Evolutionary conservation across 2,797 vertebrate genomes (phyloP), one percentile per base, ranked within the genome.

Genomic region (Tympanoctomys barrerae): DNA sequence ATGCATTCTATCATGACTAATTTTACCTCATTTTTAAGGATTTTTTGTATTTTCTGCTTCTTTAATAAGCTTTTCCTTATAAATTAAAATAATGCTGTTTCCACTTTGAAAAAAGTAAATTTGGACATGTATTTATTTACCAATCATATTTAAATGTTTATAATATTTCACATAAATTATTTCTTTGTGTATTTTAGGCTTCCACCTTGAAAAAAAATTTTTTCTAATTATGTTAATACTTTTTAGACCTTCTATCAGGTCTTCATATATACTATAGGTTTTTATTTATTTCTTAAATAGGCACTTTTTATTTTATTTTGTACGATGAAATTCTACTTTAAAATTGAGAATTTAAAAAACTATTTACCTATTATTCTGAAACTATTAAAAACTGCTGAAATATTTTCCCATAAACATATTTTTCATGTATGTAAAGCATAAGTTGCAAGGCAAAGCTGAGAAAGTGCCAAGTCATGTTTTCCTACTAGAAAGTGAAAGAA

Each of bases 261-360:
- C 16, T 89, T 84, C 7, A 73, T 7, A 54, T 78, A 10, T 10
- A 80, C 12, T 64, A 1, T 26, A 68, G 1, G 28, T 1, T 22
- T 87, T 87, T 81, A 71, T 91, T 82, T 19, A 26, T 31, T 77
- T 49, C 42, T 71, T 81, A 77, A 49, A 2, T 75, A 87, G 18
- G 13, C 39, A 1, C 1, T 84, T 94, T 75, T 5, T 83, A 66
- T 89, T 87, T 95, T 71, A 39, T 46, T 87, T 54, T 91, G 22
- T 77, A 59, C 42, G 4, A 61, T 80, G 42, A 91, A 90, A 87
- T 85, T 7, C 6, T 83, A 71, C 84, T 91, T 54, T 16, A 95
- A 88, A 92, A 42, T 28, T 88, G 39, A n/a, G 94, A 21, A 85
- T 46, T 75, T 86, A 87, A 78, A 78, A 57, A 52, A 7, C 28